Evolutionary conservation across 2,113 vertebrate species (phyloP), one percentile per base, ranked within the genome.

Genomic region (Ceuthmochares aereus): DNA sequence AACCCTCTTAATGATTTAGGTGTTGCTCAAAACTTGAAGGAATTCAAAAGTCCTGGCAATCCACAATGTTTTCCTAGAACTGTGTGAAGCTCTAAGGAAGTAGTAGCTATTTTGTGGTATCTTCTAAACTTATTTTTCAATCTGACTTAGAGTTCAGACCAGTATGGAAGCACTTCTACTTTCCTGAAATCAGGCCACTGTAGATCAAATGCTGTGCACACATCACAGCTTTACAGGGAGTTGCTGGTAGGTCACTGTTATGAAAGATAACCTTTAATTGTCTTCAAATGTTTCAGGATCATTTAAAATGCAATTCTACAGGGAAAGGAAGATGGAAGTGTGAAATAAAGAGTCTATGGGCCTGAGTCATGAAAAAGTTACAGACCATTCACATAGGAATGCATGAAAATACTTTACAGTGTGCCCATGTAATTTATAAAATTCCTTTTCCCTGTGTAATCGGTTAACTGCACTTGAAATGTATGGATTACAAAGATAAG

Each of bases 321-420:
- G 94, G 84, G 58, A 83, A 62, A 80, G 30, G 20, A 68, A 43
- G 36, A 73, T 81, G 40, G 85, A 91, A 93, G 34, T 42, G 12
- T 43, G 76, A 92, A 96, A 92, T 76, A 60, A 91, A 92, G 91
- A 95, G 75, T 89, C 84, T 89, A 86, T 55, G 75, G 90, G 68
- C 76, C 77, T 95, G 67, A 86, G 90, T 94, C 92, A 90, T 91
- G 80, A 95, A 94, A 93, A 93, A 89, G 90, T 87, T 96, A 96
- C 91, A 97, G 92, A 80, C 84, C 90, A 91, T 93, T 97, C 96
- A 95, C 85, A 97, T 93, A 87, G 96, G 40, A 93, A 96, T 94
- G 89, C 93, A 92, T 94, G 96, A 93, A 93, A 96, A 95, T 96
- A 89, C 95, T 94, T 95, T 90, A 90, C 93, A 91, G 79, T 89